These are phyloP conservation scores for Lycodopsis pacificus DNA, from an alignment of 2,797 vertebrate genomes.

Conservation along the genomic window DNA sequence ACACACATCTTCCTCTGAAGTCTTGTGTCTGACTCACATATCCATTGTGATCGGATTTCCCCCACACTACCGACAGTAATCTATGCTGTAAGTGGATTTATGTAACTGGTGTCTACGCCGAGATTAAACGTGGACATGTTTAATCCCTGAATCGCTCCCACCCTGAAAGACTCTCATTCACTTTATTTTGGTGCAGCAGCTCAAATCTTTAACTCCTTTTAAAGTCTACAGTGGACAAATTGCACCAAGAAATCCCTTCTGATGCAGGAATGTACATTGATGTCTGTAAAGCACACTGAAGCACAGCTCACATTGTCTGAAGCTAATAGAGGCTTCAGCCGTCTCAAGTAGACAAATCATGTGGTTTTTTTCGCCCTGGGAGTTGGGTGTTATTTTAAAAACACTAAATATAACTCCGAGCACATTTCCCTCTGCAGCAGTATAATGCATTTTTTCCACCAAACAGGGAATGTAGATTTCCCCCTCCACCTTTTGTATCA, in stretches of 20 bases:
- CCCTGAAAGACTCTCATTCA: slow-evolving; percentile 39
- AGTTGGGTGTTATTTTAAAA: background rate
- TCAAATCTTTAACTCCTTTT: slow-evolving; percentile 31
- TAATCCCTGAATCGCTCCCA: slow-evolving; percentile 61
- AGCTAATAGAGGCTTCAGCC: too few species aligned
- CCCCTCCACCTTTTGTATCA: background rate
- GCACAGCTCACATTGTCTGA: too few species aligned
- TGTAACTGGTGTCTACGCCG: slow-evolving; percentile 69
- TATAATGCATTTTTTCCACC: slow-evolving; percentile 7
- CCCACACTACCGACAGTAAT: slow-evolving; percentile 65
- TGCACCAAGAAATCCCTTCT: background rate
- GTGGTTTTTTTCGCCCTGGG: background rate
- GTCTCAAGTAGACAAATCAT: background rate
- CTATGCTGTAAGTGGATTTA: slow-evolving; percentile 74
- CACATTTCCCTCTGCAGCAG: slow-evolving; percentile 2
- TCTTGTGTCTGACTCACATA: slow-evolving; percentile 43
- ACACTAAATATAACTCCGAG: background rate
- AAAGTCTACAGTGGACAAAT: background rate
- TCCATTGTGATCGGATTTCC: slow-evolving; percentile 64
- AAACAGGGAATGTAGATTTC: slow-evolving; percentile 16
- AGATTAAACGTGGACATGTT: slow-evolving; percentile 70
- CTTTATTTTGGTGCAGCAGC: slow-evolving; percentile 20
- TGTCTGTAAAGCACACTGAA: too few species aligned
- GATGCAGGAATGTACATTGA: background rate
- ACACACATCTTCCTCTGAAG: slow-evolving; percentile 42